A percentile compares a stretch with the other conserved stretches of the same genome.
phyloP scores from a whole-genome alignment of 2,113 vertebrate species.

The Todiramphus chloris region DNA sequence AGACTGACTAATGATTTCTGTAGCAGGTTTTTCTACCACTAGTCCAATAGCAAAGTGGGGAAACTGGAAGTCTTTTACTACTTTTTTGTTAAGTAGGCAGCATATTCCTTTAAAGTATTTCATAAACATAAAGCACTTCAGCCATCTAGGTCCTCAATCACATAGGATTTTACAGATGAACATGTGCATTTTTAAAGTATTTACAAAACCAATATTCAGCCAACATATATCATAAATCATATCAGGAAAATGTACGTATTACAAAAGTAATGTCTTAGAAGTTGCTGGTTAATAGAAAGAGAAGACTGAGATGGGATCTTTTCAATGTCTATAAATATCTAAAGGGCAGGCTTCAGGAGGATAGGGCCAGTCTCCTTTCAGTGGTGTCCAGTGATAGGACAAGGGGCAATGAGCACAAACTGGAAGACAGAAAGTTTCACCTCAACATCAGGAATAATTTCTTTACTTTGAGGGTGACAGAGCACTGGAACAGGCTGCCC shows the following conservation, averaged over 20 bases:
- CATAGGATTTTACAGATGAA: background rate
- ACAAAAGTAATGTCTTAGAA: background rate
- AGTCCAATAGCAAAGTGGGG: background rate
- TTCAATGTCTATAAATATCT: too few species aligned
- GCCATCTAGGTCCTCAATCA: background rate
- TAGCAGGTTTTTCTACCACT: background rate
- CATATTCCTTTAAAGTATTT: background rate
- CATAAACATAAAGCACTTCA: background rate
- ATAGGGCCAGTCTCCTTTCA: too few species aligned
- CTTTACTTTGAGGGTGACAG: too few species aligned
- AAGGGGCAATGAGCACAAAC: too few species aligned
- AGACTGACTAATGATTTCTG: background rate
- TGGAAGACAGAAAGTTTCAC: too few species aligned
- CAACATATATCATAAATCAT: background rate
- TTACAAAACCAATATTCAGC: background rate
- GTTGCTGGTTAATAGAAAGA: background rate
- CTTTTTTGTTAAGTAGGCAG: background rate
- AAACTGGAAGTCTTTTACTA: background rate
- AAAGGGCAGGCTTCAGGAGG: too few species aligned
- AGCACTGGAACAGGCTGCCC: too few species aligned
- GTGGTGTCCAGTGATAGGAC: too few species aligned
- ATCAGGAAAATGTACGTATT: background rate
- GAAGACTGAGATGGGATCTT: background rate
- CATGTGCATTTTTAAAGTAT: background rate
- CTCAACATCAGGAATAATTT: too few species aligned